Evolutionary conservation across 2,888 invertebrate species (phyloP).

Genomic region (Cylindroiulus punctatus): DNA sequence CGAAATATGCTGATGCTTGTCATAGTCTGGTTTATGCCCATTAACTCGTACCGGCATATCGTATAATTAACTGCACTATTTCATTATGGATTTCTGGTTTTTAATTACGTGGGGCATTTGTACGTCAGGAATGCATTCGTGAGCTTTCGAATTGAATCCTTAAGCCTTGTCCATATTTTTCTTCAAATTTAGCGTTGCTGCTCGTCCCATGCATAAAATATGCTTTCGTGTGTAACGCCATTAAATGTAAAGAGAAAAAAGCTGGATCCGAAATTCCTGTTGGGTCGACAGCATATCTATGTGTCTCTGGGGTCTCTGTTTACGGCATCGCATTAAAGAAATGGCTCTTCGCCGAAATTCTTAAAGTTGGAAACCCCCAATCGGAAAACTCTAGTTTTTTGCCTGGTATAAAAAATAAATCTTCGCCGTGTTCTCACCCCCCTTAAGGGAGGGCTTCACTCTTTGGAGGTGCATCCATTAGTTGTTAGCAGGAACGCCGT

Average conservation of each 20-base stretch:
- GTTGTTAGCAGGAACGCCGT: neutral
- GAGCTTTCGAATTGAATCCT: neutral
- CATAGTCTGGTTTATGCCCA: neutral
- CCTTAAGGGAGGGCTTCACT: neutral
- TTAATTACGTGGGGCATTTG: neutral
- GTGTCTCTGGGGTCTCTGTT: conserved; percentile 37
- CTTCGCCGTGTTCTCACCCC: conserved; percentile 10
- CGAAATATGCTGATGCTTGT: too few relatives aligned
- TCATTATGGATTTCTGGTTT: conserved; percentile 22
- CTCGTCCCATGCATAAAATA: conserved; percentile 36
- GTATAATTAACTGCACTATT: conserved; percentile 29
- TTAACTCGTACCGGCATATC: conserved; percentile 13
- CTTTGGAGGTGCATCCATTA: conserved; percentile 6
- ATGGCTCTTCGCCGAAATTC: conserved; percentile 2
- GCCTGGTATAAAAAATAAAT: neutral
- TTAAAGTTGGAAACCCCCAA: neutral
- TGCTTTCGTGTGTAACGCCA: neutral
- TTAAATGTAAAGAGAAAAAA: neutral
- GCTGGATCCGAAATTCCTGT: conserved; percentile 14
- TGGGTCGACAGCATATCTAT: conserved; percentile 47
- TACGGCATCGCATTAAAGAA: conserved; percentile 14
- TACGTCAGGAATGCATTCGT: neutral
- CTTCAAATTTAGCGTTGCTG: neutral
- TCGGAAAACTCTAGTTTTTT: neutral
- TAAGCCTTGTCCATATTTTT: neutral